phyloP scores from a whole-genome alignment of 2,888 invertebrate species.

The Rutpela maculata region DNA sequence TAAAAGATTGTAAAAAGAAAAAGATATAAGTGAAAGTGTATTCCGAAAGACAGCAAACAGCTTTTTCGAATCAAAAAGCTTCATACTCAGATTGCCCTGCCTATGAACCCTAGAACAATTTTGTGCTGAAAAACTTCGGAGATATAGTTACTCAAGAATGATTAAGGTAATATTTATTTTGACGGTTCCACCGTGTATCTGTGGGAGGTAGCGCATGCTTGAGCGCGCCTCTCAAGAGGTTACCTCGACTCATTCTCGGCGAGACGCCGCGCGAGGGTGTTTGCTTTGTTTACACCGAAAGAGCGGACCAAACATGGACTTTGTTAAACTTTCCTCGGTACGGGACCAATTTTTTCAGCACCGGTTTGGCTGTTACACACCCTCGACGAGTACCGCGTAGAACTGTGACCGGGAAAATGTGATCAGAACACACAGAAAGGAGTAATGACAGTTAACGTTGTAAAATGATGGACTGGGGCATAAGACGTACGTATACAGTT shows the following conservation, averaged over 20 bases:
- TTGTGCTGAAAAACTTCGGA: not conserved
- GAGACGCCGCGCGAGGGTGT: slow-evolving; percentile 58
- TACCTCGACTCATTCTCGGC: slow-evolving; percentile 61
- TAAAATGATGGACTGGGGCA: slow-evolving; percentile 85
- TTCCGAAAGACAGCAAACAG: not conserved
- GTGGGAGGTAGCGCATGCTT: slow-evolving; percentile 65
- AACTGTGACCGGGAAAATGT: slow-evolving; percentile 44
- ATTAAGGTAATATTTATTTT: slow-evolving; percentile 10
- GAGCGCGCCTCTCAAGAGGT: slow-evolving; percentile 59
- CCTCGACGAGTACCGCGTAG: not conserved
- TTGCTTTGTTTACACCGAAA: slow-evolving; percentile 48
- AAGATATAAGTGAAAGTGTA: not conserved
- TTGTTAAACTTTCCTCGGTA: slow-evolving; percentile 13
- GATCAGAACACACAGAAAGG: slow-evolving; percentile 23
- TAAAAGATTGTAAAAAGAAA: not conserved
- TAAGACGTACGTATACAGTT: slow-evolving; percentile 79
- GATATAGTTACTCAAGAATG: too few relatives aligned
- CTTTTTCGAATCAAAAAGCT: too few relatives aligned
- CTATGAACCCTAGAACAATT: not conserved
- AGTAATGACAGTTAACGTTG: slow-evolving; percentile 42
- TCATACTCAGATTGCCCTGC: too few relatives aligned
- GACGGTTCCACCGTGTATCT: slow-evolving; percentile 51
- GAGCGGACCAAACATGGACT: slow-evolving; percentile 37
- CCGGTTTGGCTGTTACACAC: not conserved
- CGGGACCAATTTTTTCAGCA: slow-evolving; percentile 40